Evolutionary conservation across 2,113 vertebrate species (phyloP).

Genomic region (rat (Rattus norvegicus)): GRCr8 NC_086021.1:164855501-164856000

Average conservation of each 20-base stretch:
- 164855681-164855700: not conserved
- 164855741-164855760: conserved; percentile 30
- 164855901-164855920: conserved; percentile 97
- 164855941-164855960: conserved; percentile 96
- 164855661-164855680: not conserved
- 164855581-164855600: conserved; percentile 23
- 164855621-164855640: conserved; percentile 12
- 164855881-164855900: conserved; percentile 97
- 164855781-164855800: not conserved
- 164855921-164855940: conserved; percentile 97
- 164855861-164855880: conserved; percentile 98
- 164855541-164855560: conserved; percentile 37
- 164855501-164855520: conserved; percentile 22
- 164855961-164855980: conserved; percentile 52
- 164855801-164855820: not conserved
- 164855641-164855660: not conserved
- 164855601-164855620: not conserved
- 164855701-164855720: not conserved
- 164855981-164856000: conserved; percentile 16
- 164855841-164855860: conserved; percentile 98
- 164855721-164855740: conserved; percentile 10
- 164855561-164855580: not conserved
- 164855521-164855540: conserved; percentile 10
- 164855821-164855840: conserved; percentile 74
- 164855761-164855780: not conserved